Evolutionary conservation across 2,113 vertebrate species (phyloP).

Genomic region (Aptenodytes patagonicus): DNA sequence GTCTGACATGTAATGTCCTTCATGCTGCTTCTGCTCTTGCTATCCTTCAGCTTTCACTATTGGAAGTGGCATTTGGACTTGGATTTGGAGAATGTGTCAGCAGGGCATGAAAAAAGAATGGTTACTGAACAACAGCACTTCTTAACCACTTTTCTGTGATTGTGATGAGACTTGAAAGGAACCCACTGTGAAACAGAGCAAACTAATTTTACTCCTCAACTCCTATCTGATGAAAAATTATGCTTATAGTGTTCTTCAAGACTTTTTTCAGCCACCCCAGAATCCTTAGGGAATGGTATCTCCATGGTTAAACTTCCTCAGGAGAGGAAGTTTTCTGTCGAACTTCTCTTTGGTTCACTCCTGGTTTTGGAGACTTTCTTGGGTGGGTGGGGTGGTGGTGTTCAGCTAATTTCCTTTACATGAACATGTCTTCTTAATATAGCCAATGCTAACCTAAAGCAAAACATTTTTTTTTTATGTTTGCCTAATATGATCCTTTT

Average conservation of each 20-base stretch:
- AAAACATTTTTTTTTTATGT: neutral
- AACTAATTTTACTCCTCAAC: neutral
- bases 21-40: neutral
- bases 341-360: neutral
- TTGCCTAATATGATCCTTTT: conserved; percentile 1
- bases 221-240: neutral
- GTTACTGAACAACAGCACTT: neutral
- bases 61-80: neutral
- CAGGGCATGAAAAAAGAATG: neutral
- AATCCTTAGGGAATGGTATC: neutral
- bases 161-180: neutral
- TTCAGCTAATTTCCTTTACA: conserved; percentile 49
- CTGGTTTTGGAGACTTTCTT: conserved; percentile 21
- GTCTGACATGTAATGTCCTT: neutral
- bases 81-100: neutral
- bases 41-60: neutral
- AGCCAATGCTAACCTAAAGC: neutral
- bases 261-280: neutral
- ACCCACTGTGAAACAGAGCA: neutral
- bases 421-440: neutral
- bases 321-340: neutral
- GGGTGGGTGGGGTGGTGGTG: neutral
- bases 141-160: neutral
- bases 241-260: neutral
- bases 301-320: neutral